Conservation (phyloP, 2,888 invertebrate genomes). For the Lithophane leautieri region DNA sequence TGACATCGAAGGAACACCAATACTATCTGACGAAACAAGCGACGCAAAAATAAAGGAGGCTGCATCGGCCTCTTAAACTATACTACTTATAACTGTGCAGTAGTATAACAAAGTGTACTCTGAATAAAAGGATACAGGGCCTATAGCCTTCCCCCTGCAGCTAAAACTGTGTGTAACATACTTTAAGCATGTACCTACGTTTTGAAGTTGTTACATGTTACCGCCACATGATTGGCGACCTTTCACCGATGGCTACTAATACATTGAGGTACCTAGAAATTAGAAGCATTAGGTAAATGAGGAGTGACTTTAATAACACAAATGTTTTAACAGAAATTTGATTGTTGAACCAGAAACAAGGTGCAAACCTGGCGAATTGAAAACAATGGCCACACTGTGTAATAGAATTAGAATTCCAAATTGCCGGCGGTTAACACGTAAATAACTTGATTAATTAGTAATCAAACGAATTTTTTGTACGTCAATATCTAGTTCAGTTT, state of each 20-base stretch:
- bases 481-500: constrained; percentile 81
- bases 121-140: background rate
- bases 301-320: constrained; percentile 30
- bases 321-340: constrained; percentile 15
- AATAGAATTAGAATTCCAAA: constrained; percentile 35
- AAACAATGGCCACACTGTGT: constrained; percentile 38
- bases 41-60: too few relatives aligned
- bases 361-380: constrained; percentile 12
- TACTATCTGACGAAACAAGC: too few relatives aligned
- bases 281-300: constrained; percentile 9
- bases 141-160: background rate
- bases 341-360: constrained; percentile 8
- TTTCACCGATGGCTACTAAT: background rate
- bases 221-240: background rate
- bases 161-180: background rate
- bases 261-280: constrained; percentile 7
- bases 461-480: constrained; percentile 73
- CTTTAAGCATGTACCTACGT: too few relatives aligned
- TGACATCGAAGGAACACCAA: too few relatives aligned
- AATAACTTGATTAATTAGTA: constrained; percentile 14
- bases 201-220: background rate
- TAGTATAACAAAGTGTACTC: background rate
- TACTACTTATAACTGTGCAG: background rate
- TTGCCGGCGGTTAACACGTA: constrained; percentile 1
- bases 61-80: background rate